phyloP scores from a whole-genome alignment of 92 coral and sea anemone genomes.

The Galaxea fascicularis region DNA sequence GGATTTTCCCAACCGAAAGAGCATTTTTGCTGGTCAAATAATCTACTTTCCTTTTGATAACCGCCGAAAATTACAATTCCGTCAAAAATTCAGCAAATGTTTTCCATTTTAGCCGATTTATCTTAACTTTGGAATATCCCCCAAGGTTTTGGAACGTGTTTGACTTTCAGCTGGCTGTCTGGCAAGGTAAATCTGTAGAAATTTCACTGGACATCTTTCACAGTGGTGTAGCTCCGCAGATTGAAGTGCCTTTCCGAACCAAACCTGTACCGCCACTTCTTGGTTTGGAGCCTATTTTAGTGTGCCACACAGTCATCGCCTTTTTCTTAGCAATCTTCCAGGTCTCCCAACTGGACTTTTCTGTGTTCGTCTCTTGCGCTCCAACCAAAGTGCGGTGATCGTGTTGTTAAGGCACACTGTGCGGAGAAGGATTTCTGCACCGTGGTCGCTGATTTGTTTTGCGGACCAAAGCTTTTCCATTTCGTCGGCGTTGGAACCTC shows the following conservation, averaged over 20 bases:
- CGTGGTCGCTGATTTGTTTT: conserved; percentile 52
- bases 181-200: conserved; percentile 32
- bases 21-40: too few relatives aligned
- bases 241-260: conserved; percentile 45
- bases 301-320: conserved; percentile 56
- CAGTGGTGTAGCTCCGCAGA: conserved; percentile 33
- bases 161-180: conserved; percentile 46
- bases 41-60: too few relatives aligned
- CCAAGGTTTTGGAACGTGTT: too few relatives aligned
- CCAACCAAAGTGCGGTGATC: conserved; percentile 73
- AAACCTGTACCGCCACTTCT: conserved; percentile 54
- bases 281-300: conserved; percentile 54
- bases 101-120: too few relatives aligned
- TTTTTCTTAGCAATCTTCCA: conserved; percentile 35
- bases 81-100: too few relatives aligned
- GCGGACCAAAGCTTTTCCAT: conserved; percentile 54
- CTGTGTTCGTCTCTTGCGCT: conserved; percentile 60
- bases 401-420: conserved; percentile 67
- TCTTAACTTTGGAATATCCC: too few relatives aligned
- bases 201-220: conserved; percentile 9
- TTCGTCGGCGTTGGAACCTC: conserved; percentile 28
- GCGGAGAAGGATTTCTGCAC: conserved; percentile 19
- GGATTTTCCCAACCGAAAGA: too few relatives aligned
- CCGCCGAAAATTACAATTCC: too few relatives aligned
- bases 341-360: conserved; percentile 55